Conservation (phyloP, 1,140 invertebrate genomes). For the Ericerus pela region DNA sequence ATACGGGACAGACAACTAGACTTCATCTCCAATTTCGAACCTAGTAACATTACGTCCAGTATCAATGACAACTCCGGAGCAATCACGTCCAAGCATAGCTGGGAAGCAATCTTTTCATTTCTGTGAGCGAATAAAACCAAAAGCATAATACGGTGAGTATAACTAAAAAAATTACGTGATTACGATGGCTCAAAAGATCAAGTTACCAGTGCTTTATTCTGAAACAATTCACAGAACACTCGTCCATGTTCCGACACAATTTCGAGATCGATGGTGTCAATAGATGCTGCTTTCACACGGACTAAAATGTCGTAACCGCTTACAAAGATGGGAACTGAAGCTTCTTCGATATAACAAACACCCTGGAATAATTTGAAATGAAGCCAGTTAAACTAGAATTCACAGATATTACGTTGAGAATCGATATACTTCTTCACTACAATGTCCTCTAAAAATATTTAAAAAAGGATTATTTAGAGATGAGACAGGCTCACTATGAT, state of each 20-base stretch:
- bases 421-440: neutral
- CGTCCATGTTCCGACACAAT: conserved; percentile 46
- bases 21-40: conserved; percentile 47
- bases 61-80: conserved; percentile 47
- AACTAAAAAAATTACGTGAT: too few species aligned
- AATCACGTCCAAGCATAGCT: conserved; percentile 49
- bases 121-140: too few species aligned
- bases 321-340: conserved; percentile 37
- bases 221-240: conserved; percentile 38
- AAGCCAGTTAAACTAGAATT: conserved; percentile 15
- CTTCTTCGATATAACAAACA: conserved; percentile 39
- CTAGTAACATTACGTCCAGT: conserved; percentile 41
- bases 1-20: conserved; percentile 40
- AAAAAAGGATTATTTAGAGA: neutral
- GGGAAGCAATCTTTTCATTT: conserved; percentile 34
- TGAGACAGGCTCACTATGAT: neutral
- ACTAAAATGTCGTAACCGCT: conserved; percentile 44
- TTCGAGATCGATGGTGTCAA: conserved; percentile 46
- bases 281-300: conserved; percentile 45
- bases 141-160: too few species aligned
- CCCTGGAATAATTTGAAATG: conserved; percentile 35
- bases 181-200: too few species aligned
- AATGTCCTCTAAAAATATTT: neutral
- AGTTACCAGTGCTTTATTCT: conserved; percentile 37
- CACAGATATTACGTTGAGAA: neutral